Evolutionary conservation across 2,797 vertebrate genomes (phyloP), one percentile per base, ranked within the genome.

Genomic region (Adelosebastes latens): DNA sequence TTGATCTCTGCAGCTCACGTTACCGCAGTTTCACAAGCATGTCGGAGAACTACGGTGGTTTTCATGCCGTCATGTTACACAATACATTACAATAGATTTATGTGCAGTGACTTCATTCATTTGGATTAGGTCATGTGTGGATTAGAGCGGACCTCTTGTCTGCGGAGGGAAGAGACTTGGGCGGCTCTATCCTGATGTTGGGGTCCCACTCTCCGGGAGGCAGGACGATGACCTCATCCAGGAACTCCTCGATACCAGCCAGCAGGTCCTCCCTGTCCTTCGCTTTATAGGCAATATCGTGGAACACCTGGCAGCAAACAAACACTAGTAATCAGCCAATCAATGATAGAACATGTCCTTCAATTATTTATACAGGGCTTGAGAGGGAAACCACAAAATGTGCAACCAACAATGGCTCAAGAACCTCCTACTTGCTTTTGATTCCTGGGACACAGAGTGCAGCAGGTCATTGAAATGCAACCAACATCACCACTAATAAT

Each of bases 181-280:
- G 99, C 8, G 99, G 99, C 81, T 99, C 98, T 95, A 99, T 99
- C 92, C 99, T 96, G 92, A 99, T 99, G 24, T 97, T 94, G 10
- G 99, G 99, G 86, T 99, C 99, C 99, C 99, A 99, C 75, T 99
- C 99, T 6, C 99, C 99, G 0, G 99, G 99, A 1, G 99, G 99
- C 59, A 99, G 96, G 56, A 99, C 98, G 18, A 99, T 98, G 80
- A 99, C 99, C 93, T 99, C 98, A 71, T 99, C 98, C 87, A 99
- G 93, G 87, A 99, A 99, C 90, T 99, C 99, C 24, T 99, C 98
- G 0, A 99, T 99, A 67, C 99, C 99, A 18, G 98, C 98, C 3
- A 99, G 95, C 88, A 99, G 95, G 93, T 99, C 99, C 83, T 96
- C 95, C 61, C 97, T 96, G 89, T 97, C 95, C 94, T 98, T 99